Conservation (phyloP, 2,797 vertebrate species). For the Paratrypauchen microcephalus region DNA sequence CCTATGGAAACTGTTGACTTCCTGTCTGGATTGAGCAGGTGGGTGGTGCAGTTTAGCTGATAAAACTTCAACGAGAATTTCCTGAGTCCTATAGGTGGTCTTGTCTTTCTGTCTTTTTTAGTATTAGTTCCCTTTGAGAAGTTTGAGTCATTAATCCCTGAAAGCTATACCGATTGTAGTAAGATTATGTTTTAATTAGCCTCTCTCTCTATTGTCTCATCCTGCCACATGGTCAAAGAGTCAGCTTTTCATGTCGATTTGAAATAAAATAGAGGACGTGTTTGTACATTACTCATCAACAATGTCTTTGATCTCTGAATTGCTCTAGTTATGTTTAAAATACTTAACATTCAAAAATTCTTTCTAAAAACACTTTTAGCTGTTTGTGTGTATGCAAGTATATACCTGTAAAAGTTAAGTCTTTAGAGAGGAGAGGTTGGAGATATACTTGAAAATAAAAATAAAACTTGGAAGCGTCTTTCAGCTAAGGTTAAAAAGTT, state of each 20-base stretch:
- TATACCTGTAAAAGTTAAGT: too few species aligned
- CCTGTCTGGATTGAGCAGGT: conserved; percentile 19
- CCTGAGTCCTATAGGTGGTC: conserved; percentile 25
- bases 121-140: conserved; percentile 30
- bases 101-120: conserved; percentile 22
- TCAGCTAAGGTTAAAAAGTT: too few species aligned
- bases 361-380: too few species aligned
- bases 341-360: conserved; percentile 37
- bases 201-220: conserved; percentile 26
- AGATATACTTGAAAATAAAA: too few species aligned
- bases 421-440: too few species aligned
- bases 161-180: conserved; percentile 35
- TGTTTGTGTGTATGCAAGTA: too few species aligned
- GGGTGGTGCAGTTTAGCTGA: conserved; percentile 7
- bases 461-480: too few species aligned
- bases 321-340: conserved; percentile 53
- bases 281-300: conserved; percentile 39
- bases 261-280: conserved; percentile 30
- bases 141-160: conserved; percentile 45
- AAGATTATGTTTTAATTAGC: conserved; percentile 56
- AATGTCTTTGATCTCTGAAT: conserved; percentile 65
- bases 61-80: conserved; percentile 9
- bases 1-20: conserved; percentile 6
- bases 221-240: conserved; percentile 36
- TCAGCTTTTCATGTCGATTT: conserved; percentile 18